Evolutionary conservation across 2,888 invertebrate species (phyloP).

Genomic region (Mythimna albipuncta): DNA sequence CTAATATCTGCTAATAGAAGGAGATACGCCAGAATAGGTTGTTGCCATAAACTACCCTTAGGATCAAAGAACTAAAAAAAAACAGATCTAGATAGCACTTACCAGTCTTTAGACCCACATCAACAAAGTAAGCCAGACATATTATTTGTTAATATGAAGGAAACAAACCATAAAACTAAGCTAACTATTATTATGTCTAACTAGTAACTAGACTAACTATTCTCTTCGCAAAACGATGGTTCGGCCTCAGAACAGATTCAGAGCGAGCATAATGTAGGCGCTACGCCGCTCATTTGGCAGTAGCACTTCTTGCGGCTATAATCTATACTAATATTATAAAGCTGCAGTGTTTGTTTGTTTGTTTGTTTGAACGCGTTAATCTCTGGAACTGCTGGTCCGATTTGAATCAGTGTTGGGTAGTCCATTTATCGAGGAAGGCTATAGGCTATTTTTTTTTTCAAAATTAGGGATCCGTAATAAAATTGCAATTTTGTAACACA

Average conservation of each 20-base stretch:
- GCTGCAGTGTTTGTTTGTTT: too few species aligned
- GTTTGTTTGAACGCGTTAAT: too few species aligned
- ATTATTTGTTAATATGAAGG: not conserved
- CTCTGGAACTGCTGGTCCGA: too few species aligned
- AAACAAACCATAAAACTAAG: constrained; percentile 5
- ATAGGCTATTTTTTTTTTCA: too few species aligned
- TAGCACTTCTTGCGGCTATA: not conserved
- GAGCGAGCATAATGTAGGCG: constrained; percentile 16
- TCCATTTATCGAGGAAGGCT: too few species aligned
- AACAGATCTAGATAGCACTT: not conserved
- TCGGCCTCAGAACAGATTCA: constrained; percentile 10
- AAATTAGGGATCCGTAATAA: too few species aligned
- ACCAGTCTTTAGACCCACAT: not conserved
- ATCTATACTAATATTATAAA: too few species aligned
- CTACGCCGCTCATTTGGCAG: constrained; percentile 2
- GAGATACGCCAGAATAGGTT: too few species aligned
- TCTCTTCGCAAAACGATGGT: constrained; percentile 3
- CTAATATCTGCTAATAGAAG: too few species aligned
- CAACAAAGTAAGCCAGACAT: constrained; percentile 9
- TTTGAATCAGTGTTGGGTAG: too few species aligned
- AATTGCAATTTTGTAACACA: too few species aligned
- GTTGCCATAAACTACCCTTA: too few species aligned
- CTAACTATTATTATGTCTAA: constrained; percentile 9
- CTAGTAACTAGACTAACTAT: constrained; percentile 3
- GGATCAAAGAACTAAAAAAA: not conserved